These are phyloP conservation scores for Aleiodes alternator DNA, from an alignment of 2,888 invertebrate genomes.

Conservation along the genomic window DNA sequence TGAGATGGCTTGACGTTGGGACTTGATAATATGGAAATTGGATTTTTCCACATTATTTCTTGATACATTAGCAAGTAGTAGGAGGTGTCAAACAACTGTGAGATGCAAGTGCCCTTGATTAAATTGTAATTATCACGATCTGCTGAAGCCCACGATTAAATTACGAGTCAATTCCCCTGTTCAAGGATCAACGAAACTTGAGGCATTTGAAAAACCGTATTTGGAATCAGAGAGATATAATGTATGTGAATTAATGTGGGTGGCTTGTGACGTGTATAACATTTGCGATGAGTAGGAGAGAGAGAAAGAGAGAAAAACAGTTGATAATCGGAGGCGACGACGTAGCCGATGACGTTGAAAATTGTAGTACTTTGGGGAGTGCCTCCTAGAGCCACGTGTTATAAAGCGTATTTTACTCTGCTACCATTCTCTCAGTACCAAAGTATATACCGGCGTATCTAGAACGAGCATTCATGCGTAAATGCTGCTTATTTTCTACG, in stretches of 20 bases:
- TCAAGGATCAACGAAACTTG: conserved; percentile 33
- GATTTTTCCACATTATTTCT: neutral
- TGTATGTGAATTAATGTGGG: conserved; percentile 49
- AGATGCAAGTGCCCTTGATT: conserved; percentile 44
- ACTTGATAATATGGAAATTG: neutral
- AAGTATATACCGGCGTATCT: neutral
- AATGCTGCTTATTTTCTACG: conserved; percentile 23
- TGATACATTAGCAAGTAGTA: neutral
- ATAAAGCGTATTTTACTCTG: neutral
- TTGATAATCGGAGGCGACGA: conserved; percentile 28
- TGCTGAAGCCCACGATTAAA: conserved; percentile 39
- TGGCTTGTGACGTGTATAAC: conserved; percentile 41
- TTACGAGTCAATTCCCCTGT: conserved; percentile 47
- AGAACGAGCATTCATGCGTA: conserved; percentile 20
- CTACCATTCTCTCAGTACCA: conserved; percentile 12
- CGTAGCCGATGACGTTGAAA: conserved; percentile 29
- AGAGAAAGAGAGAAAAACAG: neutral
- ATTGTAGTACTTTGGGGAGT: conserved; percentile 37
- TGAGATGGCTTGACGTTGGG: no score
- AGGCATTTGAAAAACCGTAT: conserved; percentile 44
- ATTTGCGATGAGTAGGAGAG: neutral
- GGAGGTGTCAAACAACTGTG: neutral
- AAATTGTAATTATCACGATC: conserved; percentile 49
- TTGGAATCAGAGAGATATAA: conserved; percentile 51
- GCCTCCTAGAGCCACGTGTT: conserved; percentile 16